Evolutionary conservation across 2,113 vertebrate species (phyloP), one percentile per base, ranked within the genome.

Genomic region (Vulpes lagopus): DNA sequence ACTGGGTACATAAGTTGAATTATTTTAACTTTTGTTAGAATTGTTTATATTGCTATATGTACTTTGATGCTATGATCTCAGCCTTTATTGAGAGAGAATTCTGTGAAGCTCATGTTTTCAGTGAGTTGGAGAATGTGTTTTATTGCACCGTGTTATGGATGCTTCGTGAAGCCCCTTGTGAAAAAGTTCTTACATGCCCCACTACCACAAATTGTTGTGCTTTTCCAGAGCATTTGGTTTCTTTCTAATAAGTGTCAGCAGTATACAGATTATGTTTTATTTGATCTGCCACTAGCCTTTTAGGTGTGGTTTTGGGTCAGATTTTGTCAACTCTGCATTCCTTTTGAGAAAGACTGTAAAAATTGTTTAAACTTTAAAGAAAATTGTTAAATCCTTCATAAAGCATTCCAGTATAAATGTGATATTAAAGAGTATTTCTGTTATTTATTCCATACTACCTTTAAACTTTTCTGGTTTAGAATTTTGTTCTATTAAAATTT

Each of bases 401-500:
- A 79, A 84, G 8, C 30, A 92, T 96, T 11, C 14, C 4, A 84
- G 2, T 92, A 11, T 96, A 85, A 86, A 84, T 78, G 67, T 55
- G 12, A 30, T 53, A 64, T 53, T 94, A 92, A 59, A 92, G 22
- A 80, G 62, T 69, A 81, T 60, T 89, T 95, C 74, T 95, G 1
- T 96, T 83, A 76, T 81, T 95, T 92, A 91, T 86, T 92, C 32
- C 49, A 27, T n/a, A 30, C 16, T 96, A 19, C 64, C 22, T 85
- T 91, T 95, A 16, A 27, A 27, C 10, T 71, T 84, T 86, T 60
- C 35, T 60, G 53, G 25, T 87, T 93, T 85, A 86, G 57, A 87
- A 73, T 79, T 97, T 94, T 96, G 14, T 86, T 94, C 35, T 71
- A 0, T 92, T 95, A 92, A 91, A 91, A 59, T 82, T 51, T 25